These are phyloP conservation scores for Tenualosa thibaudeaui DNA, from an alignment of 2,797 vertebrate species.

Conservation along the genomic window DNA sequence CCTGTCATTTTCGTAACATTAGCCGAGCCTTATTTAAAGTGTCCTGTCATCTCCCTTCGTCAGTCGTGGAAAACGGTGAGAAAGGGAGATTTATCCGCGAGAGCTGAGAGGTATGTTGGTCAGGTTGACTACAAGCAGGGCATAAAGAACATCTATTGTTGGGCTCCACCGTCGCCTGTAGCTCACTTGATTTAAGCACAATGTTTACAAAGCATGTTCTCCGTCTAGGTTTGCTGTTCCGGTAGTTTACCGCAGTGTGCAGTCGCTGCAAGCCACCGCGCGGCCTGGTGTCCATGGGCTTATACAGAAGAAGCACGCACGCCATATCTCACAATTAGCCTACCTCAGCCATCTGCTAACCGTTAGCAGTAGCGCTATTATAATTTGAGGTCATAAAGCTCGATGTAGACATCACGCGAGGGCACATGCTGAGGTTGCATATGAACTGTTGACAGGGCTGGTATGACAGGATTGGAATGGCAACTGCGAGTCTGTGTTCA, in stretches of 20 bases:
- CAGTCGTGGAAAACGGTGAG: neutral
- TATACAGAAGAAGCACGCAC: neutral
- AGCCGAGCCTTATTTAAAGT: neutral
- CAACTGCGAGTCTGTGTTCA: neutral
- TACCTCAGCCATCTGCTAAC: neutral
- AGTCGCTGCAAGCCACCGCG: neutral
- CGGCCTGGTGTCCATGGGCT: neutral
- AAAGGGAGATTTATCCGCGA: too few species aligned
- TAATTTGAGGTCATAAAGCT: neutral
- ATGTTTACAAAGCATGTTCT: neutral
- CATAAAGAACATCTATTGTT: neutral
- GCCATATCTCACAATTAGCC: neutral
- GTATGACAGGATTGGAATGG: neutral
- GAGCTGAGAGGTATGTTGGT: neutral
- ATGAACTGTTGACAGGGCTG: neutral
- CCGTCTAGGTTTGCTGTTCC: neutral
- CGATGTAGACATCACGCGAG: neutral
- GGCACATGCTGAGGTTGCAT: neutral
- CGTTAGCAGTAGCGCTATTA: neutral
- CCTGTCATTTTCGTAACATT: neutral
- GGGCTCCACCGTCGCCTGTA: neutral
- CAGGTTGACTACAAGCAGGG: neutral
- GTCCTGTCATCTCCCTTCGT: neutral
- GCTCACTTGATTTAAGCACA: neutral
- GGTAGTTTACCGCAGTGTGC: conserved; percentile 7